Conservation (phyloP, 2,113 vertebrate genomes). For the Indicator maculatus region DNA sequence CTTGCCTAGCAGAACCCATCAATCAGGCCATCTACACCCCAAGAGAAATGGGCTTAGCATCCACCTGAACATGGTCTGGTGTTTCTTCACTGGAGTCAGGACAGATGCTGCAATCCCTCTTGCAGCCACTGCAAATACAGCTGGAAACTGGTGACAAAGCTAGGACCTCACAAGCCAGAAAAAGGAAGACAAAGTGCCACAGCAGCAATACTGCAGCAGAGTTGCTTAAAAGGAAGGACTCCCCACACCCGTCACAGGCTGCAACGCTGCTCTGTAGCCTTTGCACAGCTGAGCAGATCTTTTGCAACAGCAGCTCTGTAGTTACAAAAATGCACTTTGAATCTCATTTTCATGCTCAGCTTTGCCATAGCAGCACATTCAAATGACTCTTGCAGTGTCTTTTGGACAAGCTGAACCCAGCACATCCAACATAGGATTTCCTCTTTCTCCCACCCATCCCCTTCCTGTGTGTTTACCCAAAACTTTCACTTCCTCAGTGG, state of each 20-base stretch:
- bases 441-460: constrained; percentile 55
- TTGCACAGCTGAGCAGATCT: neutral
- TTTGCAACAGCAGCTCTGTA: neutral
- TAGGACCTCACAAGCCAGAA: neutral
- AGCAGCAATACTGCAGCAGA: neutral
- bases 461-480: constrained; percentile 43
- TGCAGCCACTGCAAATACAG: neutral
- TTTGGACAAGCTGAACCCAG: neutral
- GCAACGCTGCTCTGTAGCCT: neutral
- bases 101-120: neutral
- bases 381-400: neutral
- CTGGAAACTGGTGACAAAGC: neutral
- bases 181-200: neutral
- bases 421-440: constrained; percentile 37
- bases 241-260: neutral
- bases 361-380: neutral
- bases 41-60: neutral
- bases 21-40: neutral
- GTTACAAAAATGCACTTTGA: neutral
- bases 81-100: neutral
- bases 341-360: neutral
- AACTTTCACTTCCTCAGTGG: constrained; percentile 57
- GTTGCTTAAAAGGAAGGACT: constrained; percentile 23
- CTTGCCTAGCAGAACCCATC: neutral
- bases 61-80: neutral